Base-by-base conservation (phyloP, 1,140 invertebrate genomes). In the Euura lappo region DNA sequence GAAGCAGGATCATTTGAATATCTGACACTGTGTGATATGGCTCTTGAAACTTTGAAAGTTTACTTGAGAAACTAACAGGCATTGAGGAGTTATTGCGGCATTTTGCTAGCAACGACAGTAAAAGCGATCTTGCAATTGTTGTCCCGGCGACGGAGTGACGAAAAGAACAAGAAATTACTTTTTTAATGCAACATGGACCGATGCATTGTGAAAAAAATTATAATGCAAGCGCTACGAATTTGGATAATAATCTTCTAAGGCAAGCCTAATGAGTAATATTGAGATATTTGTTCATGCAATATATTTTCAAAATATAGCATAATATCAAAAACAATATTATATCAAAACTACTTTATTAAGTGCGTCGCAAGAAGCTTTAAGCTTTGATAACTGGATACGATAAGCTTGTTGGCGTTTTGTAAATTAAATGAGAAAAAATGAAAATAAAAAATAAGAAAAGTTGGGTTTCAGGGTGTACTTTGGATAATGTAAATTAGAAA, bases 351-450 rank as follows among this genome's bases (percentile, higher is more conserved):
- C 69, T 3, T 47, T 28, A 76, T 77, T 79, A 69, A 73, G 76
- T 75, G 69, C 72, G 75, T 77, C 74, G 72, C 73, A 78, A 79
- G 74, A 28, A 28, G 75, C 78, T 28, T 60, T 60, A 60, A 5
- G 51, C 51, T 3, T 60, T 60, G 13, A 28, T 28, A 60, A 60
- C 70, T 74, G 73, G 3, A 60, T 60, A 60, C 28, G 71, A 69
- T 72, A 70, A 76, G 73, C 76, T 75, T 75, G 78, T 68, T 74
- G 69, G 78, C 76, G 76, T 77, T 71, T 71, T 78, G 76, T 77
- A 80, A 76, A 77, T 77, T 77, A 80, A 71, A 70, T 28, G 65
- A 72, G 70, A 74, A 65, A 28, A 70, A 68, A 74, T 44, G 51
- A 72, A 67, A 65, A 45, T 13, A 68, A 11, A 46, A 60, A 4